phyloP scores from a whole-genome alignment of 2,113 vertebrate genomes.

The Peromyscus californicus region DNA sequence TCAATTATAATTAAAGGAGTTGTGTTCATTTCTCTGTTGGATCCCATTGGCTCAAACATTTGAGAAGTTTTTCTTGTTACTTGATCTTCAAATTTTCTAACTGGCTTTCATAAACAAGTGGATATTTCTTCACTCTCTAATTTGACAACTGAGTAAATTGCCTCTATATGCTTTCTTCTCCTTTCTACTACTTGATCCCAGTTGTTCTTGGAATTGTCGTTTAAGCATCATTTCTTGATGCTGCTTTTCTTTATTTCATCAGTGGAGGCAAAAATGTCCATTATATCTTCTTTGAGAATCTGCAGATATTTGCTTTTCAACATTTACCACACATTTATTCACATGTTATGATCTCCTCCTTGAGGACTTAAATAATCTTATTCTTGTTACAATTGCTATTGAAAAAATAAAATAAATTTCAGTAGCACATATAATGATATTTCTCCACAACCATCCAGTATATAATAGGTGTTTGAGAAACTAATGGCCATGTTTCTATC shows the following conservation, averaged over 20 bases:
- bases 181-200: neutral
- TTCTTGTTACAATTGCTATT: neutral
- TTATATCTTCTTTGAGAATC: neutral
- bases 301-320: neutral
- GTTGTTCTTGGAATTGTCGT: neutral
- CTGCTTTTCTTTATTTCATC: neutral
- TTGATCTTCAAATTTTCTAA: neutral
- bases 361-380: neutral
- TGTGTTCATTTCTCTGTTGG: neutral
- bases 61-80: neutral
- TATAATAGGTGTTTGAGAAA: neutral
- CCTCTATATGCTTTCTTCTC: neutral
- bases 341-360: neutral
- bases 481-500: neutral
- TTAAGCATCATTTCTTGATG: neutral
- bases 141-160: constrained; percentile 14
- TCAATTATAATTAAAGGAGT: neutral
- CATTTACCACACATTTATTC: neutral
- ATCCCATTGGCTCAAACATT: neutral
- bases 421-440: neutral
- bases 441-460: neutral
- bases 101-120: neutral
- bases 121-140: neutral
- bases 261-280: neutral
- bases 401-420: neutral